These are phyloP conservation scores for Berghia stephanieae DNA, from an alignment of 1,140 invertebrate species.

Conservation along the genomic window DNA sequence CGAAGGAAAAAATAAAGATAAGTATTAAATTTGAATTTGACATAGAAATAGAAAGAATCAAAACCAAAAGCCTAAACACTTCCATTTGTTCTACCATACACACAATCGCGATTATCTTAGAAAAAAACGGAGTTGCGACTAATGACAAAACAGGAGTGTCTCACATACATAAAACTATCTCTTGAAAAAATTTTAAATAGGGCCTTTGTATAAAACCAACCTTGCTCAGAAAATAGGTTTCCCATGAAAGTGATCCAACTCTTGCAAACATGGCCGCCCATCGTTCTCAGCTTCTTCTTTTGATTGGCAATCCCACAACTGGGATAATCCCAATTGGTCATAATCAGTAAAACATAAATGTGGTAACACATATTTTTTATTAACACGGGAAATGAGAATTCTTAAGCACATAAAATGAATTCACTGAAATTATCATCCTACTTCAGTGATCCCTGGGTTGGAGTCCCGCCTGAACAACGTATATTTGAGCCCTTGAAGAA, in stretches of 20 bases:
- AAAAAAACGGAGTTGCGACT: too few relatives aligned
- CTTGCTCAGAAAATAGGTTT: slow-evolving; percentile 81
- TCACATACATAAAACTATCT: neutral
- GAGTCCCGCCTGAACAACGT: too few relatives aligned
- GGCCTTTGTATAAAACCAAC: slow-evolving; percentile 39
- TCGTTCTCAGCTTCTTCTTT: slow-evolving; percentile 69
- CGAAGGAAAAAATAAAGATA: too few relatives aligned
- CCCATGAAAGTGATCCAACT: slow-evolving; percentile 91
- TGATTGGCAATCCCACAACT: slow-evolving; percentile 72
- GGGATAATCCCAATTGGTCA: too few relatives aligned
- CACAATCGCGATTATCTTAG: too few relatives aligned
- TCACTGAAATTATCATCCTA: neutral
- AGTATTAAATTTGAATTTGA: too few relatives aligned
- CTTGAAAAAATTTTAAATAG: neutral
- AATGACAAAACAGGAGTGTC: neutral
- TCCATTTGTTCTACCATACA: neutral
- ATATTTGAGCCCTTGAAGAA: too few relatives aligned
- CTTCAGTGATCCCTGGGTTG: too few relatives aligned
- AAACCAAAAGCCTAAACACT: neutral
- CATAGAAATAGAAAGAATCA: too few relatives aligned
- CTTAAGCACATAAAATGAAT: neutral
- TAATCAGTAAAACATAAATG: too few relatives aligned
- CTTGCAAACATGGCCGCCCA: slow-evolving; percentile 78
- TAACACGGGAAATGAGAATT: neutral
- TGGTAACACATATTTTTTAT: too few relatives aligned